These are phyloP conservation scores for Idaea biselata DNA, from an alignment of 2,888 invertebrate genomes.

Conservation along the genomic window DNA sequence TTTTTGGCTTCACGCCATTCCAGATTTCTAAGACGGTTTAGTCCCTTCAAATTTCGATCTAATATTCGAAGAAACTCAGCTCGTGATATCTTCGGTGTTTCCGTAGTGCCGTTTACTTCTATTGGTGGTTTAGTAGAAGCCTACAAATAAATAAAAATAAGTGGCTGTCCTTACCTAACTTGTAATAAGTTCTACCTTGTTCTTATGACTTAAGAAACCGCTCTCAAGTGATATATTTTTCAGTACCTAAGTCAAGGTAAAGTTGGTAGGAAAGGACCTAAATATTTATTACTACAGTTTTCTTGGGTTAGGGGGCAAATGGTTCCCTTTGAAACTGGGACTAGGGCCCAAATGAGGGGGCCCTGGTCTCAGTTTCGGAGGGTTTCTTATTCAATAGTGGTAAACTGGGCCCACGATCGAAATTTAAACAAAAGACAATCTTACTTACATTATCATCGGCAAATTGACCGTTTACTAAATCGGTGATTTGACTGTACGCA, in stretches of 20 bases:
- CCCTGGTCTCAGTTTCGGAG: too few relatives aligned
- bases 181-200: not conserved
- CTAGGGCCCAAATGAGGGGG: too few relatives aligned
- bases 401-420: too few relatives aligned
- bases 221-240: too few relatives aligned
- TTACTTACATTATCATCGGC: conserved; percentile 69
- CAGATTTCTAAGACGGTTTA: conserved; percentile 65
- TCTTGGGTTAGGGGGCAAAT: too few relatives aligned
- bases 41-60: conserved; percentile 71
- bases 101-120: conserved; percentile 57
- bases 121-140: conserved; percentile 1
- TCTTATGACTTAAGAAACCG: too few relatives aligned
- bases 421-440: too few relatives aligned
- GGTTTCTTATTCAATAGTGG: too few relatives aligned
- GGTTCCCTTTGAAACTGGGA: too few relatives aligned
- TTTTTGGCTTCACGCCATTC: conserved; percentile 77
- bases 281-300: too few relatives aligned
- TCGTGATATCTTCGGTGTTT: conserved; percentile 66
- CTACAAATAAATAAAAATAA: not conserved
- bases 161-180: not conserved
- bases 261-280: too few relatives aligned
- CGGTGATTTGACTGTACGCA: conserved; percentile 71
- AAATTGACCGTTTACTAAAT: conserved; percentile 66
- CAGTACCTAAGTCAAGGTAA: too few relatives aligned
- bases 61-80: conserved; percentile 69